Percentiles rank a stretch among this genome's conserved stretches.
phyloP scores from a whole-genome alignment of 2,888 invertebrate genomes.

The Serripes groenlandicus region DNA sequence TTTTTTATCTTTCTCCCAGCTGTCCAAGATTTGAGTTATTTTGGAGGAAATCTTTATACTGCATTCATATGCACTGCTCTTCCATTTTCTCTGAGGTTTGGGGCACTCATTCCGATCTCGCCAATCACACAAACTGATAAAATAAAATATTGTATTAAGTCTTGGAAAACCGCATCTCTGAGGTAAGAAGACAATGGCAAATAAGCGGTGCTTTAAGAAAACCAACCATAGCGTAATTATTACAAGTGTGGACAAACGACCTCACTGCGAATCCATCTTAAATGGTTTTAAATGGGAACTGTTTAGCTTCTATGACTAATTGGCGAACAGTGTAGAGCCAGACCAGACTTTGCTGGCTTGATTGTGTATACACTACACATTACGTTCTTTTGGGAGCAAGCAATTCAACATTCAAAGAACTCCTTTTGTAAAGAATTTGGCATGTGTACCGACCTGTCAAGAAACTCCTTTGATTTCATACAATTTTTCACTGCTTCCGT shows the following conservation, averaged over 20 bases:
- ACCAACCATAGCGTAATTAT: too few relatives aligned
- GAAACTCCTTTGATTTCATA: conserved; percentile 22
- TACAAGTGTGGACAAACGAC: too few relatives aligned
- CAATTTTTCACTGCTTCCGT: conserved; percentile 30
- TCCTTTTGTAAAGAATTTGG: not conserved
- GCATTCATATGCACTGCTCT: conserved; percentile 68
- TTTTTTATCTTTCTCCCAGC: conserved; percentile 76
- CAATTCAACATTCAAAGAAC: too few relatives aligned
- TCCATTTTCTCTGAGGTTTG: conserved; percentile 63
- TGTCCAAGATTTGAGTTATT: conserved; percentile 71
- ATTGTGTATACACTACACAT: too few relatives aligned
- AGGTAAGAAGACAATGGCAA: too few relatives aligned
- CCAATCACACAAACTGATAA: conserved; percentile 60
- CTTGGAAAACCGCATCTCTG: not conserved
- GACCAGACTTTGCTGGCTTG: too few relatives aligned
- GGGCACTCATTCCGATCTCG: conserved; percentile 63
- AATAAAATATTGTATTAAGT: not conserved
- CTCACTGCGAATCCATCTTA: too few relatives aligned
- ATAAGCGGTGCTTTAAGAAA: too few relatives aligned
- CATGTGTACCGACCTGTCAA: conserved; percentile 40
- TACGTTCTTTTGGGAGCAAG: too few relatives aligned
- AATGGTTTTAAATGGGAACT: too few relatives aligned
- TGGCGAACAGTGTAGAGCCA: too few relatives aligned
- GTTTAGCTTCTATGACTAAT: too few relatives aligned
- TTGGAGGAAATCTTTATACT: conserved; percentile 71